phyloP scores from a whole-genome alignment of 2,888 invertebrate genomes.

The Coelopa pilipes region DNA sequence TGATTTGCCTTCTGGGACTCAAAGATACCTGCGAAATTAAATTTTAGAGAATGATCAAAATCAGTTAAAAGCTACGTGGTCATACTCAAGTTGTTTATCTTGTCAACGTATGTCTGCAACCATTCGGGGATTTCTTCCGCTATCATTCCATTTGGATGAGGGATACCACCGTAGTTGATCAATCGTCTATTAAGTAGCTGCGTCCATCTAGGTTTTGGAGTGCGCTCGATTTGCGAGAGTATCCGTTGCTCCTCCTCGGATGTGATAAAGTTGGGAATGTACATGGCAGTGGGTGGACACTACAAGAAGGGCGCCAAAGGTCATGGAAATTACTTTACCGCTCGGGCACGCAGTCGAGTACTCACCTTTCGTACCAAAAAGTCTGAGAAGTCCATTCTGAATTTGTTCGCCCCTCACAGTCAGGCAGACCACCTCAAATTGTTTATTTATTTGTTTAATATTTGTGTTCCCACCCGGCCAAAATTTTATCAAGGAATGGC shows the following conservation, averaged over 20 bases:
- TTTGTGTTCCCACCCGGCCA: not conserved
- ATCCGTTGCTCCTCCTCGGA: conserved; percentile 78
- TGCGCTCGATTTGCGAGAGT: conserved; percentile 77
- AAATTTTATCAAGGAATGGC: not conserved
- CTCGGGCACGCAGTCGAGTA: not conserved
- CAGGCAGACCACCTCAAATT: no score
- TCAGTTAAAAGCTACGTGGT: not conserved
- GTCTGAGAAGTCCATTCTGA: conserved; percentile 60
- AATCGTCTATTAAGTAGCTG: conserved; percentile 88
- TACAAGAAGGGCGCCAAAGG: conserved; percentile 35
- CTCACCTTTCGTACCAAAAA: conserved; percentile 61
- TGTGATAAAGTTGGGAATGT: conserved; percentile 89
- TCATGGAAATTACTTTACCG: no score
- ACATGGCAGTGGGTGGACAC: conserved; percentile 68
- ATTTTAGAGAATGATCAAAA: conserved; percentile 5
- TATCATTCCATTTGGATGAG: conserved; percentile 93
- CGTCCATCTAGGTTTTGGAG: conserved; percentile 97
- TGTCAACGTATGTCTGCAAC: conserved; percentile 79
- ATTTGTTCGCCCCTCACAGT: no score
- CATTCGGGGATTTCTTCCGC: conserved; percentile 88
- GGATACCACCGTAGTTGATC: conserved; percentile 98
- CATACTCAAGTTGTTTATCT: conserved; percentile 74
- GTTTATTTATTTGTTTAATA: no score
- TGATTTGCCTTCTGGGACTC: conserved; percentile 85
- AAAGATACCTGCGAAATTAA: conserved; percentile 66